These are phyloP conservation scores for Chlamydotis undulata DNA, from an alignment of 2,113 vertebrate genomes.

Conservation along the genomic window DNA sequence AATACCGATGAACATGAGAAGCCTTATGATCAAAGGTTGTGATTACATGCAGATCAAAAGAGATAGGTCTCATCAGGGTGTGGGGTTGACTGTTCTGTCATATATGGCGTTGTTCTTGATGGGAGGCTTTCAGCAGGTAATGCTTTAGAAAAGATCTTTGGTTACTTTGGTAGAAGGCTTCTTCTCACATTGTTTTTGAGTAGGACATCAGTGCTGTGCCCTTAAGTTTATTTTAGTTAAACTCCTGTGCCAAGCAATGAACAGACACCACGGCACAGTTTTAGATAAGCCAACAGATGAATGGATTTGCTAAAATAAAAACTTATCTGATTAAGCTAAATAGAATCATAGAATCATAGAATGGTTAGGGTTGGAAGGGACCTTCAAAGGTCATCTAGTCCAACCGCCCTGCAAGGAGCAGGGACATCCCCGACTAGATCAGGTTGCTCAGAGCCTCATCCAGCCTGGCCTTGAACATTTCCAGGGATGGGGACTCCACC, in stretches of 20 bases:
- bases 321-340: not conserved
- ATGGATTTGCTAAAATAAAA: not conserved
- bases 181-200: not conserved
- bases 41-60: not conserved
- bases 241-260: not conserved
- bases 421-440: too few species aligned
- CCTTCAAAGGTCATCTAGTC: too few species aligned
- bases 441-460: too few species aligned
- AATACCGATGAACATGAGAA: not conserved
- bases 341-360: too few species aligned
- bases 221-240: not conserved
- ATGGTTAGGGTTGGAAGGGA: too few species aligned
- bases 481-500: too few species aligned
- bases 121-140: not conserved
- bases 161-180: not conserved
- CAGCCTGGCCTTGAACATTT: too few species aligned
- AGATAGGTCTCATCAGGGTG: not conserved
- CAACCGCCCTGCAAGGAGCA: too few species aligned
- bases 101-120: not conserved
- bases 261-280: not conserved
- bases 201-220: not conserved
- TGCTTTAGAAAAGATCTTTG: not conserved
- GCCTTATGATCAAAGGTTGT: not conserved
- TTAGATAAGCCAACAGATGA: not conserved
- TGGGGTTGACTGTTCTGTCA: not conserved